Evolutionary conservation across 2,888 invertebrate genomes (phyloP).

Genomic region (Biston stratarius): DNA sequence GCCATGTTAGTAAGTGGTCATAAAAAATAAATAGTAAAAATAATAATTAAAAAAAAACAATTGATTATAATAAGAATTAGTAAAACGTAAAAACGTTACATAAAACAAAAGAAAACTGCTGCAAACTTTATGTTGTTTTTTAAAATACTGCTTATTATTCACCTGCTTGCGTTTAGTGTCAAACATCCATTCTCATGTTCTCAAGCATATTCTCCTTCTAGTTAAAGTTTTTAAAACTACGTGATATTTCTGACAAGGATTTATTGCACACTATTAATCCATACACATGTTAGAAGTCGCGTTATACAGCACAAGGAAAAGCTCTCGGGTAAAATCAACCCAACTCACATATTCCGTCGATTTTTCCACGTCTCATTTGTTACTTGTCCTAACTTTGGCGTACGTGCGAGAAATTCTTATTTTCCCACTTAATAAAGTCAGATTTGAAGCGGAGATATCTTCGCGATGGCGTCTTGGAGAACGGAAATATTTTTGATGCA

Average conservation of each 20-base stretch:
- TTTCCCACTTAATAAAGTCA: slow-evolving; percentile 60
- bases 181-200: background rate
- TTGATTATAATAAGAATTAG: no score
- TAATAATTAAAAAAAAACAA: no score
- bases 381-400: slow-evolving; percentile 70
- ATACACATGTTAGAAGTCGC: slow-evolving; percentile 59
- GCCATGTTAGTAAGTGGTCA: no score
- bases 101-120: slow-evolving; percentile 14
- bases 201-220: background rate
- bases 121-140: slow-evolving; percentile 10
- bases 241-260: slow-evolving; percentile 54
- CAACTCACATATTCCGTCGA: slow-evolving; percentile 75
- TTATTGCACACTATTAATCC: slow-evolving; percentile 69
- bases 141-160: slow-evolving; percentile 1
- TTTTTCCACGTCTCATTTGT: slow-evolving; percentile 81
- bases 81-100: slow-evolving; percentile 29
- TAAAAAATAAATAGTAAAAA: no score
- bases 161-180: background rate
- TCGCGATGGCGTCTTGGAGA: slow-evolving; percentile 37
- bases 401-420: slow-evolving; percentile 71
- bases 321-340: slow-evolving; percentile 73
- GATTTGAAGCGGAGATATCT: slow-evolving; percentile 57
- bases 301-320: slow-evolving; percentile 53
- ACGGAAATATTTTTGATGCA: slow-evolving; percentile 39
- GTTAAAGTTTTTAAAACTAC: slow-evolving; percentile 32